Evolutionary conservation across 2,113 vertebrate genomes (phyloP).

Genomic region (Gymnarchus niloticus): DNA sequence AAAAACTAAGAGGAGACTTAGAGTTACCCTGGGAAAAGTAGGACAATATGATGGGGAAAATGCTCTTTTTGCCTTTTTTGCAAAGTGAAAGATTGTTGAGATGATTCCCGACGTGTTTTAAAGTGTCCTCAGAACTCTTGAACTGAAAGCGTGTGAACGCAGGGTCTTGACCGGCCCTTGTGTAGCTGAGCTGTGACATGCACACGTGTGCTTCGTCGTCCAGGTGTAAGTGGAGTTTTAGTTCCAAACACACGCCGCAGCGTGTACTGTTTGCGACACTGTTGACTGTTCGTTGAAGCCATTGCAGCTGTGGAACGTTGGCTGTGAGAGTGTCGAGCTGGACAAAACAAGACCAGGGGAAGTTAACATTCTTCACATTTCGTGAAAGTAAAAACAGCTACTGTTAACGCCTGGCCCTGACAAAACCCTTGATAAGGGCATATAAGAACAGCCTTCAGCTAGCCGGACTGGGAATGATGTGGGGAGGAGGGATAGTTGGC

Average conservation of each 20-base stretch:
- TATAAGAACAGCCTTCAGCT: background rate
- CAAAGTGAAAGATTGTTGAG: background rate
- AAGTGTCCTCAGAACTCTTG: background rate
- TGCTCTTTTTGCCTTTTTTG: background rate
- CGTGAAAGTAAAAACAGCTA: constrained; percentile 13
- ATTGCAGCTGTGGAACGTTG: background rate
- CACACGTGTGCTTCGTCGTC: background rate
- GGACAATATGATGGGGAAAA: background rate
- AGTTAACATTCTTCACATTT: background rate
- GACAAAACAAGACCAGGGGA: background rate
- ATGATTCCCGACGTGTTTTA: background rate
- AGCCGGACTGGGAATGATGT: background rate
- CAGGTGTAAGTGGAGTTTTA: background rate
- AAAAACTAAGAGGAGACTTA: background rate
- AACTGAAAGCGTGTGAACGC: background rate
- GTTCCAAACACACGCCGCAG: background rate
- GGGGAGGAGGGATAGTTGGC: background rate
- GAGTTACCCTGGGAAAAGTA: background rate
- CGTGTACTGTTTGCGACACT: background rate
- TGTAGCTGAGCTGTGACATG: background rate
- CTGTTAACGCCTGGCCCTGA: constrained; percentile 27
- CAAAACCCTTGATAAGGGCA: constrained; percentile 21
- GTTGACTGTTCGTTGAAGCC: background rate
- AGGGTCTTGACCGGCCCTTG: background rate
- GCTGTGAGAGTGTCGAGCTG: background rate